phyloP scores from a whole-genome alignment of 2,113 vertebrate genomes.

The Phalacrocorax brasilianus region DNA sequence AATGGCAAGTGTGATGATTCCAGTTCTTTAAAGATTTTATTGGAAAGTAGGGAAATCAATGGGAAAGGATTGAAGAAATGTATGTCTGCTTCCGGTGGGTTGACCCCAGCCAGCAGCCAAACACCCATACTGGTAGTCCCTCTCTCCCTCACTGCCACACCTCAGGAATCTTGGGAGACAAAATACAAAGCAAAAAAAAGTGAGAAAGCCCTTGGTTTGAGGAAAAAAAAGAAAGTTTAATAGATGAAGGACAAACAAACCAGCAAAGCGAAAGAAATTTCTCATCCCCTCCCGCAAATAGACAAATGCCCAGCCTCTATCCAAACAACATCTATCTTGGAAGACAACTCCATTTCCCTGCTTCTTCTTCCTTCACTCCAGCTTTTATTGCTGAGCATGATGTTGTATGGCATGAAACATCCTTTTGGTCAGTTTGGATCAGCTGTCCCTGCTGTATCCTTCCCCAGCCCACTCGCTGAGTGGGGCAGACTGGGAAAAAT shows the following conservation, averaged over 20 bases:
- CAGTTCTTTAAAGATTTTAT: not conserved
- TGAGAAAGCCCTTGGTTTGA: not conserved
- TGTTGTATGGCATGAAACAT: fast-evolving
- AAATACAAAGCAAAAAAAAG: not conserved
- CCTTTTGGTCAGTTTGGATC: not conserved
- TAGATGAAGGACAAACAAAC: not conserved
- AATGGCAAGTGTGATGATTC: not conserved
- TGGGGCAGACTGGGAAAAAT: not conserved
- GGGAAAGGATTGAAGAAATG: not conserved
- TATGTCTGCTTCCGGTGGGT: not conserved
- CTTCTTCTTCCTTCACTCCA: not conserved
- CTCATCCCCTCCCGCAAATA: not conserved
- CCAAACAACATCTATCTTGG: not conserved
- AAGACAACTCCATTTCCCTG: fast-evolving
- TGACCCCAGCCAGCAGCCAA: not conserved
- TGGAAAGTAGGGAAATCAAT: not conserved
- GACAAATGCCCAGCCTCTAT: not conserved
- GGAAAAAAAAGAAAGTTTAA: not conserved
- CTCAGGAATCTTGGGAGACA: not conserved
- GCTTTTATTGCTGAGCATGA: not conserved
- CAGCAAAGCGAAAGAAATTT: not conserved
- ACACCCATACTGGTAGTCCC: fast-evolving
- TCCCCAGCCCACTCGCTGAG: fast-evolving
- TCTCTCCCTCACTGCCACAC: not conserved
- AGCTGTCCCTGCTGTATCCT: not conserved